These are phyloP conservation scores for Octodonta nipae DNA, from an alignment of 2,888 invertebrate species.

Conservation along the genomic window DNA sequence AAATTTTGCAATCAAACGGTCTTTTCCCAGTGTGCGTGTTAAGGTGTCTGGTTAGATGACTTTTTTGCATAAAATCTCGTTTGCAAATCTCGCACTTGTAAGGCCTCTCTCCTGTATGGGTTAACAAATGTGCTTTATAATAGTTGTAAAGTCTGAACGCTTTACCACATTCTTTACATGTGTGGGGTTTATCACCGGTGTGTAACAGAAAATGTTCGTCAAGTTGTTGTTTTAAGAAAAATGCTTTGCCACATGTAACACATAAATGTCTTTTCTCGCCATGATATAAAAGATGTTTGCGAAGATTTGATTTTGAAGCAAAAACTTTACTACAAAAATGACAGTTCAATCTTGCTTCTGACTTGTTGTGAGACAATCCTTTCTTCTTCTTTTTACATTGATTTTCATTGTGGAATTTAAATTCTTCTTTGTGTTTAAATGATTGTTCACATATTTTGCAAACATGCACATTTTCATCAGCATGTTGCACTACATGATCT, in stretches of 20 bases:
- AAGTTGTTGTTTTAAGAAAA: not conserved
- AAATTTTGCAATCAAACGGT: constrained; percentile 12
- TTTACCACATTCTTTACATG: constrained; percentile 4
- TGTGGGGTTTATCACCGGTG: constrained; percentile 2
- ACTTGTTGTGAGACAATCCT: too few relatives aligned
- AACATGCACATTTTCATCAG: too few relatives aligned
- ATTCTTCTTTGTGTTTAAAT: too few relatives aligned
- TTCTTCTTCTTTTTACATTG: too few relatives aligned
- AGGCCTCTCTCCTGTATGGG: constrained; percentile 4
- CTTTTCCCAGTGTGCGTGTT: constrained; percentile 14
- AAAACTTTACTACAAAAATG: not conserved
- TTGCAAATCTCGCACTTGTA: constrained; percentile 4
- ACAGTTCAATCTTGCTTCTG: too few relatives aligned
- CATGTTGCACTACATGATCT: too few relatives aligned
- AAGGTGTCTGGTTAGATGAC: constrained; percentile 12
- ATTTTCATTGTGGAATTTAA: too few relatives aligned
- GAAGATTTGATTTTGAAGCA: not conserved
- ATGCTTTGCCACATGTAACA: not conserved
- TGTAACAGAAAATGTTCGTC: constrained; percentile 4
- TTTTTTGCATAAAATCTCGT: constrained; percentile 14
- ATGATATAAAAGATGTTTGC: not conserved
- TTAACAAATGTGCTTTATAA: constrained; percentile 2
- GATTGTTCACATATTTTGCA: too few relatives aligned
- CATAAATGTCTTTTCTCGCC: not conserved
- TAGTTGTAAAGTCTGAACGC: constrained; percentile 4